A percentile compares a stretch with the other conserved stretches of the same genome.
Evolutionary conservation across 2,888 invertebrate species (phyloP).

Genomic region (Hypomecis atomaria): DNA sequence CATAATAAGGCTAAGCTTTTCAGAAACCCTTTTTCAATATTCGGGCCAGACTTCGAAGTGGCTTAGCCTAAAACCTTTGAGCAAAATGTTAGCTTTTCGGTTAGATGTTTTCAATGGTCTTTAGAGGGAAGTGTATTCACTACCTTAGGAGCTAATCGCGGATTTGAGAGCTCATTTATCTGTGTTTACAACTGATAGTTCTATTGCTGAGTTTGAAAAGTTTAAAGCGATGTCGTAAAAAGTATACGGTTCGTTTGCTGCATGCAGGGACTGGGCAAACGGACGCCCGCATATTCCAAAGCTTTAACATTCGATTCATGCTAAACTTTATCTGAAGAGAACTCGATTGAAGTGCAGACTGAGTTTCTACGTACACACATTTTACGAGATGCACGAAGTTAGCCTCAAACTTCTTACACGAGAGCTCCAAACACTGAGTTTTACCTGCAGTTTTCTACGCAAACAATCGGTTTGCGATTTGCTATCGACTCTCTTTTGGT

Average conservation of each 20-base stretch:
- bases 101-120: constrained; percentile 21
- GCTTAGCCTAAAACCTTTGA: constrained; percentile 26
- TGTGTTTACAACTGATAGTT: constrained; percentile 35
- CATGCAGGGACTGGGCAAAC: constrained; percentile 42
- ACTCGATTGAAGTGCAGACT: constrained; percentile 64
- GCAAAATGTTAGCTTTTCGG: constrained; percentile 16
- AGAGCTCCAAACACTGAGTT: constrained; percentile 49
- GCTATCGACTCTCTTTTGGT: constrained; percentile 16
- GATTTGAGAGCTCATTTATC: constrained; percentile 32
- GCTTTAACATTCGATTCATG: constrained; percentile 65
- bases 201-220: constrained; percentile 39
- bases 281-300: constrained; percentile 62
- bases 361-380: constrained; percentile 62
- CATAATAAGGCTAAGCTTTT: constrained; percentile 27
- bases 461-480: constrained; percentile 45
- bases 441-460: constrained; percentile 58
- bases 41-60: constrained; percentile 18
- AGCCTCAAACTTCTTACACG: constrained; percentile 53
- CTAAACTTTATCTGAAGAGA: constrained; percentile 60
- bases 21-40: constrained; percentile 31
- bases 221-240: constrained; percentile 40
- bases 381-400: constrained; percentile 64
- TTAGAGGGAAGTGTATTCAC: constrained; percentile 20
- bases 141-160: constrained; percentile 39
- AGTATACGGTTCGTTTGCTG: constrained; percentile 43